Evolutionary conservation across 2,888 invertebrate genomes (phyloP), one percentile per base, ranked within the genome.

Genomic region (Callyntrura guangdongensis): DNA sequence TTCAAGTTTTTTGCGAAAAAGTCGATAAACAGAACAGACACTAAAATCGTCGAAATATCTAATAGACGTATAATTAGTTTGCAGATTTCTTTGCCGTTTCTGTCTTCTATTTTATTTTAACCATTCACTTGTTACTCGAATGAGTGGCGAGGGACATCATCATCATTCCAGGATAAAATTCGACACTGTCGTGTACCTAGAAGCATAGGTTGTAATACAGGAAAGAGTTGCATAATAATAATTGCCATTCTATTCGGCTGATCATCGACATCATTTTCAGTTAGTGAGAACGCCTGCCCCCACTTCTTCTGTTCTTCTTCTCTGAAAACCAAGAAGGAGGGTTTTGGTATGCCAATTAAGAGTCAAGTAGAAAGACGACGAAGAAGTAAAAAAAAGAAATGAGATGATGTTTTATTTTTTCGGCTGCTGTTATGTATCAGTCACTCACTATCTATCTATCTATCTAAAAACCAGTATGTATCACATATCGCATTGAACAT

Each of bases 281-380:
- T 17, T 67, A 22, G 1, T 67, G 22, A 25, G 83, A 67, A 49
- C 49, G 12, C 82, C 61, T 83, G 45, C 27, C 59, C 27, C 79
- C 20, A 56, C 56, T 79, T 79, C 79, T 25, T 72, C 22, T 72
- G 36, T 72, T 72, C 79, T 12, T 79, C 56, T 36, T 59, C n/a
- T n/a, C n/a, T n/a, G n/a, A n/a, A n/a, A 59, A 79, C 36, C 36
- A 56, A 47, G 91, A 92, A 91, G 92, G 91, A 91, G 90, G 91
- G 53, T 74, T 89, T 92, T 92, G 93, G 94, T 94, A 93, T 94
- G 94, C 94, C 94, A 94, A 94, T 94, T 94, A 94, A 93, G 93
- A 93, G 92, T 93, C 93, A 93, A 93, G 91, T 93, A 92, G 92
- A 92, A 89, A 93, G 89, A 90, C 36, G 36, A 61, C 81, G 77